Conservation (phyloP, 1,140 invertebrate species). For the Zaprionus camerounensis region DNA sequence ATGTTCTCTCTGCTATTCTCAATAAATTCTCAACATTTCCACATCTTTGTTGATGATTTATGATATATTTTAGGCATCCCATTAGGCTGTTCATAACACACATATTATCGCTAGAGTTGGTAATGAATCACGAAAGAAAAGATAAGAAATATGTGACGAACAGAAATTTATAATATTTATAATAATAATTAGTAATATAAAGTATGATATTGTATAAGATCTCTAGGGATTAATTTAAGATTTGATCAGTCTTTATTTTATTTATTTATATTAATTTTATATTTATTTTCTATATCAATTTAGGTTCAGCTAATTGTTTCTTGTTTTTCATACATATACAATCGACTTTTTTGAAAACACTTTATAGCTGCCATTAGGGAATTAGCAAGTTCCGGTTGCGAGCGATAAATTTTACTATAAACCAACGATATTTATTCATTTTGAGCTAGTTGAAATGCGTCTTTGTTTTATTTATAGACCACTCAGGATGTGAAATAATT, state of each 20-base stretch:
- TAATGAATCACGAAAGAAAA: neutral
- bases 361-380: neutral
- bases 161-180: neutral
- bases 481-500: neutral
- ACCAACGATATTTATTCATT: neutral
- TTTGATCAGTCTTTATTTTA: too few relatives aligned
- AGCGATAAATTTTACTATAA: neutral
- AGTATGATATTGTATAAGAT: too few relatives aligned
- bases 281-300: too few relatives aligned
- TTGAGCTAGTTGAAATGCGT: neutral
- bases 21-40: constrained; percentile 35
- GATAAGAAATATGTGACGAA: neutral
- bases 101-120: neutral
- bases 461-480: constrained; percentile 8
- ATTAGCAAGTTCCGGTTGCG: neutral
- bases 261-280: too few relatives aligned
- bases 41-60: constrained; percentile 68
- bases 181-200: neutral
- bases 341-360: neutral
- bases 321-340: neutral
- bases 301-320: too few relatives aligned
- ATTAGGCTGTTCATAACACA: neutral
- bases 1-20: constrained; percentile 37
- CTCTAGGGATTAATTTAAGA: too few relatives aligned
- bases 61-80: constrained; percentile 27